These are phyloP conservation scores for Botrylloides violaceus DNA, from an alignment of 23 tunicate genomes.

Conservation along the genomic window DNA sequence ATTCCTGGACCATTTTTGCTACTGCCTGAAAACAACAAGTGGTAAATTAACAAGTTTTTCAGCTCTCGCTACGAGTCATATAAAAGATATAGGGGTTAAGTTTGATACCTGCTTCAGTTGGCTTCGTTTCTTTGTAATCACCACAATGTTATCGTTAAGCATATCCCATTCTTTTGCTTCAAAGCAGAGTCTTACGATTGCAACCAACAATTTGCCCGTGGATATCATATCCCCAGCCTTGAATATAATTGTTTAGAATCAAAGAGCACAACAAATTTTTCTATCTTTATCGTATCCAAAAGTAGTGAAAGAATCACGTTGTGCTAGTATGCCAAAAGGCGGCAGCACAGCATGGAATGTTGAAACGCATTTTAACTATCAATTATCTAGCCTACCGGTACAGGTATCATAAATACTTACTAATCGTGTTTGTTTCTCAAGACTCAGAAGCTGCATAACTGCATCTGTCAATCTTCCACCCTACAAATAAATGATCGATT, in stretches of 20 bases:
- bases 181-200: slow-evolving; percentile 68
- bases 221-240: slow-evolving; percentile 72
- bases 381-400: too few relatives aligned
- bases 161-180: slow-evolving; percentile 72
- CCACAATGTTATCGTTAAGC: slow-evolving; percentile 64
- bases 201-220: slow-evolving; percentile 72
- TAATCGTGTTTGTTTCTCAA: slow-evolving; percentile 88
- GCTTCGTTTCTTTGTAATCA: slow-evolving; percentile 87
- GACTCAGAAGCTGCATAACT: slow-evolving; percentile 38
- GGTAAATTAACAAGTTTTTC: too few relatives aligned
- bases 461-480: slow-evolving; percentile 64
- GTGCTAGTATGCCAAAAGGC: too few relatives aligned
- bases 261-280: too few relatives aligned
- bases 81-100: too few relatives aligned
- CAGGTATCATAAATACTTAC: too few relatives aligned
- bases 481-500: slow-evolving; percentile 8
- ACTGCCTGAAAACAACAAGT: slow-evolving; percentile 59
- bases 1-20: slow-evolving; percentile 92
- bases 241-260: too few relatives aligned
- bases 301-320: too few relatives aligned
- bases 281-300: too few relatives aligned
- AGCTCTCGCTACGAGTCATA: too few relatives aligned
- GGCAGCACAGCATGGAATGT: too few relatives aligned
- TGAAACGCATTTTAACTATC: too few relatives aligned
- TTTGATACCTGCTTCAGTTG: slow-evolving; percentile 57